A percentile compares a stretch with the other conserved stretches of the same genome.
Evolutionary conservation across 2,888 invertebrate genomes (phyloP).

Genomic region (Hypercompe scribonia): DNA sequence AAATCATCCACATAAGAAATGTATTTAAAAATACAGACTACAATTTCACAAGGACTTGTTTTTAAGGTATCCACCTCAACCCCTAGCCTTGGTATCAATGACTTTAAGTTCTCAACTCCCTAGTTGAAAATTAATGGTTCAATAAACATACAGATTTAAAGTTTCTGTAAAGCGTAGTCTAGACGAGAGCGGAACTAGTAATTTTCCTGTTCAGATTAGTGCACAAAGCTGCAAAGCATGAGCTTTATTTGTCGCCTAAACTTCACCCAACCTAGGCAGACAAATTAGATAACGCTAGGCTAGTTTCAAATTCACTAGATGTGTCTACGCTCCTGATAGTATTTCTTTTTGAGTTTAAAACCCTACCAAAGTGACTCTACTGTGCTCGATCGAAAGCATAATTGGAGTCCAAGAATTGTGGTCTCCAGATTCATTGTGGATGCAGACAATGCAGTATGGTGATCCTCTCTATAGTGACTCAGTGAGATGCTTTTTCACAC

Average conservation of each 20-base stretch:
- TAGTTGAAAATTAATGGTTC: conserved; percentile 1
- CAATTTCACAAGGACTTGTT: too few species aligned
- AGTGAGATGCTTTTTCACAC: too few species aligned
- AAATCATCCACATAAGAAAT: too few species aligned
- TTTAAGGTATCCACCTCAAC: neutral
- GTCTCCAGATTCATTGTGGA: too few species aligned
- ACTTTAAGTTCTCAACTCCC: neutral
- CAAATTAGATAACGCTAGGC: conserved; percentile 55
- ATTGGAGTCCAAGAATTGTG: too few species aligned
- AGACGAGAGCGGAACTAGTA: conserved; percentile 49
- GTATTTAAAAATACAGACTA: too few species aligned
- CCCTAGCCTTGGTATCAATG: neutral
- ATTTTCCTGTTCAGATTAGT: conserved; percentile 62
- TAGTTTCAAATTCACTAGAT: conserved; percentile 57
- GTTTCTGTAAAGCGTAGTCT: conserved; percentile 35
- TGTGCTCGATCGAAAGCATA: too few species aligned
- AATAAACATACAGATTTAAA: conserved; percentile 16
- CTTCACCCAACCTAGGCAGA: conserved; percentile 61
- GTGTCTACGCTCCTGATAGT: conserved; percentile 2
- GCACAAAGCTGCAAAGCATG: conserved; percentile 66
- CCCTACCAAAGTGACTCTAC: too few species aligned
- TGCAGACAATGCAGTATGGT: too few species aligned
- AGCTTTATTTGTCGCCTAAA: conserved; percentile 70
- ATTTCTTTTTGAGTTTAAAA: too few species aligned
- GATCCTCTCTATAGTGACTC: too few species aligned